Conservation (phyloP, 2,113 vertebrate genomes). For the Synchiropus splendidus region DNA sequence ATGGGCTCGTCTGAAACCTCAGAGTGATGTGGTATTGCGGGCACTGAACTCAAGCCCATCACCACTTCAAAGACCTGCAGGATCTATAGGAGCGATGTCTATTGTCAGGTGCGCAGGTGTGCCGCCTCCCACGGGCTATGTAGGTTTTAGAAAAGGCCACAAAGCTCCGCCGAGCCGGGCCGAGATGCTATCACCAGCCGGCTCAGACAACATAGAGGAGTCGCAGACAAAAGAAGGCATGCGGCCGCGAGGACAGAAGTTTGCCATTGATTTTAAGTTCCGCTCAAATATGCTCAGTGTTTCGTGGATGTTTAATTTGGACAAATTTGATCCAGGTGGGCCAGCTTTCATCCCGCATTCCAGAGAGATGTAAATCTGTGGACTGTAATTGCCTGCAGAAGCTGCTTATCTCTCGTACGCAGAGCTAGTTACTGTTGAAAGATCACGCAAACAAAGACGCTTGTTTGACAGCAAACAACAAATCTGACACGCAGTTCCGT, state of each 20-base stretch:
- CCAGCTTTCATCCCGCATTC: conserved; percentile 11
- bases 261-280: conserved; percentile 4
- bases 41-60: conserved; percentile 33
- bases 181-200: conserved; percentile 55
- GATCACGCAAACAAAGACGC: neutral
- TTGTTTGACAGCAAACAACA: no score
- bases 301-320: conserved; percentile 8
- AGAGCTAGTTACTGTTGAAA: neutral
- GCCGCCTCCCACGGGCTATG: conserved; percentile 35
- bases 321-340: conserved; percentile 22
- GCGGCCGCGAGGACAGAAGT: conserved; percentile 14
- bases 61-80: conserved; percentile 62
- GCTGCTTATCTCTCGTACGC: neutral
- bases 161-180: conserved; percentile 12
- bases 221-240: conserved; percentile 47
- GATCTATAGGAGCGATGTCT: conserved; percentile 32
- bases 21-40: conserved; percentile 28
- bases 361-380: conserved; percentile 16
- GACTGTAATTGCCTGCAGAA: neutral
- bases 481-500: no score
- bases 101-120: conserved; percentile 65
- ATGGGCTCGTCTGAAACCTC: conserved; percentile 49
- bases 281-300: conserved; percentile 20
- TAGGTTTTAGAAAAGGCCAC: conserved; percentile 27
- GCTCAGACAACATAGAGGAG: conserved; percentile 35